Evolutionary conservation across 2,888 invertebrate genomes (phyloP), one percentile per base, ranked within the genome.

Genomic region (Cerastis leucographa): DNA sequence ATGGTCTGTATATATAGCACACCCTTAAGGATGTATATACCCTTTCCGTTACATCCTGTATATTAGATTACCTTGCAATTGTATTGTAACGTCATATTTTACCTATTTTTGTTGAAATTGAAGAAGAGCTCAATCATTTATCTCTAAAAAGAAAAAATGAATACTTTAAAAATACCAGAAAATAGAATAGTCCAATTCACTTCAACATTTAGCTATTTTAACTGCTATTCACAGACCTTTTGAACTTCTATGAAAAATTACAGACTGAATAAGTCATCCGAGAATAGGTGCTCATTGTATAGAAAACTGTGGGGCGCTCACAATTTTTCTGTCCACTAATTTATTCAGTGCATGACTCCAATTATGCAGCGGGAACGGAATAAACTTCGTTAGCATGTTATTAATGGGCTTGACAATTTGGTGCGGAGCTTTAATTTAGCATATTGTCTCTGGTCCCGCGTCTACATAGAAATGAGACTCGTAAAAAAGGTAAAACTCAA

Each of bases 351-450:
- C 94, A 93, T 94, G 93, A 90, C 91, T 91, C 91, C 93, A 94
- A 94, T 94, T 88, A 93, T 92, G 89, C 92, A 92, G 92, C 91
- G 92, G 92, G 89, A 91, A 91, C 90, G 92, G 89, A 92, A 94
- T 94, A 93, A 93, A 95, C 93, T 94, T 94, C 92, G 93, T 94
- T 94, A 93, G 93, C 93, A 92, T 94, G 91, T 92, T 93, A 95
- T 94, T 94, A 95, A 94, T 92, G 89, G 90, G 84, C 90, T 89
- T 90, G 90, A 90, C 92, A 93, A 91, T 93, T 92, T 87, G 84
- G 86, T 81, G 87, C 80, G 81, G 85, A 76, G 87, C 88, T 91
- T 91, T 92, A 90, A 92, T 92, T 93, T 92, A 89, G 90, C 88
- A 90, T 90, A 93, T 93, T 93, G 92, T 93, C 90, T 90, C 74